A percentile compares a stretch with the other conserved stretches of the same genome.
phyloP scores from a whole-genome alignment of 2,888 invertebrate species.

The Apamea epomidion region DNA sequence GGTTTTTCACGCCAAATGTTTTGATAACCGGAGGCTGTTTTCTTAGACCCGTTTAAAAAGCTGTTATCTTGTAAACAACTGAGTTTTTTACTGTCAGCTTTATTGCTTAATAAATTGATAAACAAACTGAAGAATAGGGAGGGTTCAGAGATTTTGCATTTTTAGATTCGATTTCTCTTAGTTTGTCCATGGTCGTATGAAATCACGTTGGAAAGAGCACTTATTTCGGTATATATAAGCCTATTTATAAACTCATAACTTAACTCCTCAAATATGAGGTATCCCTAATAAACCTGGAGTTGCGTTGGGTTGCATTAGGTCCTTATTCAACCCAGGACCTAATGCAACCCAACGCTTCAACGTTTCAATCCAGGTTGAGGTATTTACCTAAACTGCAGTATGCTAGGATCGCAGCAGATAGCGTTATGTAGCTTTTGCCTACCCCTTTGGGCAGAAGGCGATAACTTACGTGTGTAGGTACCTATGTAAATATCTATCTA shows the following conservation, averaged over 20 bases:
- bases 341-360: too few relatives aligned
- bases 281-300: neutral
- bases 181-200: neutral
- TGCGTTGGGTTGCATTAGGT: neutral
- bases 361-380: too few relatives aligned
- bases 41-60: slow-evolving; percentile 62
- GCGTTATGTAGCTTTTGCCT: neutral
- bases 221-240: neutral
- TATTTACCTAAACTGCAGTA: neutral
- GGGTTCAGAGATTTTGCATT: slow-evolving; percentile 18
- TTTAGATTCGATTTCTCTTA: neutral
- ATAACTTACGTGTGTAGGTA: neutral
- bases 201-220: neutral
- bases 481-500: neutral
- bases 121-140: slow-evolving; percentile 46
- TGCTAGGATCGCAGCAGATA: neutral
- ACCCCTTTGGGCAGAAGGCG: neutral
- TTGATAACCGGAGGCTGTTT: slow-evolving; percentile 60
- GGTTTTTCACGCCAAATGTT: slow-evolving; percentile 54
- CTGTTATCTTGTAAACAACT: slow-evolving; percentile 65
- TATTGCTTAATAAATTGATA: slow-evolving; percentile 58
- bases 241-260: neutral
- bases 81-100: slow-evolving; percentile 51
- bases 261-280: too few relatives aligned
- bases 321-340: too few relatives aligned